Conservation (phyloP, 2,888 invertebrate species). For the Trichopoda pennipes region DNA sequence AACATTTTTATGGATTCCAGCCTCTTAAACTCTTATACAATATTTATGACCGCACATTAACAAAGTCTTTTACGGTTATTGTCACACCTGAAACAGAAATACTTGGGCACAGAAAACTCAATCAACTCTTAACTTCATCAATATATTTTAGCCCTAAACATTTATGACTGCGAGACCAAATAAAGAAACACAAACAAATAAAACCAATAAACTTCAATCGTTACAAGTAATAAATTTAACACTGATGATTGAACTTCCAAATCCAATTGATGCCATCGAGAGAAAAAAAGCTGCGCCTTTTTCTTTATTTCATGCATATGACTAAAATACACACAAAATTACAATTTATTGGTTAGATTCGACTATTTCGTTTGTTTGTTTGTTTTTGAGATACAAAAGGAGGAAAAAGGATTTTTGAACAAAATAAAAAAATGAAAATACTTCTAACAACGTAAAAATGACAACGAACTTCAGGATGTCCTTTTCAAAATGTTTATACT, state of each 20-base stretch:
- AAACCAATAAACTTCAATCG: slow-evolving; percentile 72
- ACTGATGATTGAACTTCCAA: slow-evolving; percentile 69
- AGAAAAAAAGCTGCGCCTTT: slow-evolving; percentile 4
- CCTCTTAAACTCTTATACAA: slow-evolving; percentile 43
- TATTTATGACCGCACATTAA: slow-evolving; percentile 70
- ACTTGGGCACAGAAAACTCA: slow-evolving; percentile 50
- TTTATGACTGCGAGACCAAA: slow-evolving; percentile 7
- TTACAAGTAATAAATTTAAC: slow-evolving; percentile 68
- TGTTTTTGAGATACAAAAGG: slow-evolving; percentile 19
- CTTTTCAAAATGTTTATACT: slow-evolving; percentile 40
- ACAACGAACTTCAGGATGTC: slow-evolving; percentile 64
- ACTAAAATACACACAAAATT: slow-evolving; percentile 57
- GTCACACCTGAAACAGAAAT: slow-evolving; percentile 71
- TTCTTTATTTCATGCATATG: slow-evolving; percentile 19
- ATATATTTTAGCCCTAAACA: slow-evolving; percentile 18
- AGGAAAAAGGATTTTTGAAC: slow-evolving; percentile 20
- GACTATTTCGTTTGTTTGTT: slow-evolving; percentile 40
- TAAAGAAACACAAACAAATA: slow-evolving; percentile 55
- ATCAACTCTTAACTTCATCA: slow-evolving; percentile 46
- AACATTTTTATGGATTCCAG: slow-evolving; percentile 12
- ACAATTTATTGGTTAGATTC: slow-evolving; percentile 65
- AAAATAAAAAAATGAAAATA: slow-evolving; percentile 52
- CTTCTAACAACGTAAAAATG: slow-evolving; percentile 63
- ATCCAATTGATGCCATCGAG: slow-evolving; percentile 63
- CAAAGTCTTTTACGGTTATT: slow-evolving; percentile 72